Evolutionary conservation across 2,888 invertebrate genomes (phyloP).

Genomic region (Agelastica alni): DNA sequence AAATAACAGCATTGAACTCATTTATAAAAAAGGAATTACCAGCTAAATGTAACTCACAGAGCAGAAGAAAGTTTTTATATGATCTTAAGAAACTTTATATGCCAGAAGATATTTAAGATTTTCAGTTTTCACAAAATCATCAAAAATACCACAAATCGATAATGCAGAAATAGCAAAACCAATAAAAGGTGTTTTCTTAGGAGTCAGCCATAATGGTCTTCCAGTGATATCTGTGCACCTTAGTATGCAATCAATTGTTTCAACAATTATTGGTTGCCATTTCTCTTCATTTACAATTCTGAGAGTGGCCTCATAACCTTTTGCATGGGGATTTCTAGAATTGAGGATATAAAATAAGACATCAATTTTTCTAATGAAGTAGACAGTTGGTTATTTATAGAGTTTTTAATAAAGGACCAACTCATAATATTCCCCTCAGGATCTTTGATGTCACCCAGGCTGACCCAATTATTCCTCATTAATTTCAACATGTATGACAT

Average conservation of each 20-base stretch:
- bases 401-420: slow-evolving; percentile 14
- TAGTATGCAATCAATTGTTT: slow-evolving; percentile 10
- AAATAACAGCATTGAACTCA: background rate
- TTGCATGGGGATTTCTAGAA: too few species aligned
- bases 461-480: slow-evolving; percentile 4
- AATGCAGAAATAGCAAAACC: slow-evolving; percentile 19
- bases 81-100: slow-evolving; percentile 27
- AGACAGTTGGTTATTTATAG: slow-evolving; percentile 18
- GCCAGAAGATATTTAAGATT: slow-evolving; percentile 17
- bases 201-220: slow-evolving; percentile 6
- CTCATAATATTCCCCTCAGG: background rate
- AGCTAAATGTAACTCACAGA: slow-evolving; percentile 14
- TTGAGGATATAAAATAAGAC: too few species aligned
- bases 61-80: slow-evolving; percentile 28
- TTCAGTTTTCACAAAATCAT: slow-evolving; percentile 15
- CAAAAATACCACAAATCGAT: slow-evolving; percentile 23
- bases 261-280: slow-evolving; percentile 15
- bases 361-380: slow-evolving; percentile 25
- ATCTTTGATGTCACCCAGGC: background rate
- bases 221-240: slow-evolving; percentile 9
- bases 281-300: slow-evolving; percentile 9
- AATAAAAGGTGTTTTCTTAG: slow-evolving; percentile 20
- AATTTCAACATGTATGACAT: slow-evolving; percentile 20
- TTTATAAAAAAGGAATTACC: background rate
- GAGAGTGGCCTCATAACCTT: slow-evolving; percentile 19